These are phyloP conservation scores for Brienomyrus brachyistius DNA, from an alignment of 2,113 vertebrate species.

Conservation along the genomic window DNA sequence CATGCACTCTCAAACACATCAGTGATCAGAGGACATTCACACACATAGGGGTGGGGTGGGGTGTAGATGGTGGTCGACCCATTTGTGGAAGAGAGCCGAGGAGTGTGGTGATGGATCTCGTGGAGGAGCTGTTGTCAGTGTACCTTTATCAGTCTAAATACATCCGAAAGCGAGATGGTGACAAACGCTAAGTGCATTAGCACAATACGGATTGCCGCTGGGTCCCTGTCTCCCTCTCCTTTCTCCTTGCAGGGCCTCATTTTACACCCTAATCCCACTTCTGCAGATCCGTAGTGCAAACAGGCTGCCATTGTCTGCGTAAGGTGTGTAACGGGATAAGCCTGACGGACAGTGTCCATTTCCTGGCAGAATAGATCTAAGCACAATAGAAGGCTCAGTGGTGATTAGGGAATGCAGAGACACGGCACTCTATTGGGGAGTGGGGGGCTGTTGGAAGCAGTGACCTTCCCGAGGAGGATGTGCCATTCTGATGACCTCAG, in stretches of 20 bases:
- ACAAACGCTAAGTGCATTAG: neutral
- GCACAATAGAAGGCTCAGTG: neutral
- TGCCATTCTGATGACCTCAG: neutral
- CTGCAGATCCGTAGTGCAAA: neutral
- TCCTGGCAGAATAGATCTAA: neutral
- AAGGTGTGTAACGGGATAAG: slow-evolving; percentile 27
- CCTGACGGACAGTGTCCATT: slow-evolving; percentile 10
- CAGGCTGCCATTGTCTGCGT: slow-evolving; percentile 10
- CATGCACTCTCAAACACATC: neutral
- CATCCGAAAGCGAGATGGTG: neutral
- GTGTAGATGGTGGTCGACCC: neutral
- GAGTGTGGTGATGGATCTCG: neutral
- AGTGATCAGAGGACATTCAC: neutral
- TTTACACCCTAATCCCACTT: slow-evolving; percentile 9
- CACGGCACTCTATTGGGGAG: neutral
- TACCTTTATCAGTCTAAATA: neutral
- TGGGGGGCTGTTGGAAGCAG: neutral
- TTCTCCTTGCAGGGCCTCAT: neutral
- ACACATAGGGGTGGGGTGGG: neutral
- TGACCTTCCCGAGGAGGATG: neutral
- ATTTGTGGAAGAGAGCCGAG: neutral
- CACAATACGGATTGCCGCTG: neutral
- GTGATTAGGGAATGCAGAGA: neutral
- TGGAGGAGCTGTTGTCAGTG: too few species aligned
- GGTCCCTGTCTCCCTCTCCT: neutral